Conservation (phyloP, 2,797 vertebrate species). For the Australoheros facetus region DNA sequence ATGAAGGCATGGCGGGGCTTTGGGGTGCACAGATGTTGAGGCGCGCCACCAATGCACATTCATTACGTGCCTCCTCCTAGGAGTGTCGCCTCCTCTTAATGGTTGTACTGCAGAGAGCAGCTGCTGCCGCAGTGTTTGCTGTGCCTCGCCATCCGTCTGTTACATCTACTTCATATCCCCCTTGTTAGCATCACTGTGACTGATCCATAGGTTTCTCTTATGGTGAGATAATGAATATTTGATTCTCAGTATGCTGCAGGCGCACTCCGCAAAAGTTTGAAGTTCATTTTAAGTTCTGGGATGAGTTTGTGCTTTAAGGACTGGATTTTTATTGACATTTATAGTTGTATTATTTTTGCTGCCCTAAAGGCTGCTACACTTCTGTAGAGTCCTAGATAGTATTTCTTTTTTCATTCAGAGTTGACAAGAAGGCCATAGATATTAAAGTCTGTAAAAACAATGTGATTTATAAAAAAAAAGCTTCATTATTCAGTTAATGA, state of each 20-base stretch:
- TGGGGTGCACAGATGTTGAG: constrained; percentile 67
- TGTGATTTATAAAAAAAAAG: background rate
- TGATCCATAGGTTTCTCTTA: constrained; percentile 41
- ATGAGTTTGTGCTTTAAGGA: background rate
- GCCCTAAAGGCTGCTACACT: background rate
- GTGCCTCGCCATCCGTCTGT: constrained; percentile 63
- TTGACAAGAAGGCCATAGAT: background rate
- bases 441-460: background rate
- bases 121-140: constrained; percentile 76
- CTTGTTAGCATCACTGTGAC: constrained; percentile 54
- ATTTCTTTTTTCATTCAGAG: background rate
- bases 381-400: background rate
- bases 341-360: constrained; percentile 12
- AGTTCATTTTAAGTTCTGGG: constrained; percentile 25
- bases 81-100: constrained; percentile 70
- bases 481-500: background rate
- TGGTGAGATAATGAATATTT: constrained; percentile 48
- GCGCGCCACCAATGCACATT: constrained; percentile 62
- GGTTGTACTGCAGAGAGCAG: constrained; percentile 71
- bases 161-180: constrained; percentile 52
- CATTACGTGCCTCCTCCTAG: constrained; percentile 61
- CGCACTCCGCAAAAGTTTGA: background rate
- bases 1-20: constrained; percentile 33
- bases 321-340: constrained; percentile 26
- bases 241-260: constrained; percentile 13